phyloP scores from a whole-genome alignment of 1,140 invertebrate genomes.

The Bombus picipes region DNA sequence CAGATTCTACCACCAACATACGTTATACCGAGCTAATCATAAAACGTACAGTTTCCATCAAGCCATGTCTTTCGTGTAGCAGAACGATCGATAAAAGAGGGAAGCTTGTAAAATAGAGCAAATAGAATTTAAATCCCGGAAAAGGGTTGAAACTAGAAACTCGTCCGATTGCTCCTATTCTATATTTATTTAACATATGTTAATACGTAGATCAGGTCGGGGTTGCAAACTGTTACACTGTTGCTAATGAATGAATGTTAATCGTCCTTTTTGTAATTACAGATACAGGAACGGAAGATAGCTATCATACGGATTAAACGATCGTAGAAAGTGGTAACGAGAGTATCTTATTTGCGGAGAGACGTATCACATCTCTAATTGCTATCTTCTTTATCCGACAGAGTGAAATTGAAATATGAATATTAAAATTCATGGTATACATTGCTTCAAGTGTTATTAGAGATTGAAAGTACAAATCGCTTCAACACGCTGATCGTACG shows the following conservation, averaged over 20 bases:
- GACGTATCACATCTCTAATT: not conserved
- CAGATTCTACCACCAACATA: conserved; percentile 45
- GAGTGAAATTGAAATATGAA: not conserved
- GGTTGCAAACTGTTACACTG: not conserved
- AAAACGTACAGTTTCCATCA: not conserved
- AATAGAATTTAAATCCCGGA: conserved; percentile 5
- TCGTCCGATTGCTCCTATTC: not conserved
- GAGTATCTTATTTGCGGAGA: not conserved
- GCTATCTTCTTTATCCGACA: not conserved
- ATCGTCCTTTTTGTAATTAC: conserved; percentile 37
- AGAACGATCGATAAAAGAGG: conserved; percentile 39
- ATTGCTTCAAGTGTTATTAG: not conserved
- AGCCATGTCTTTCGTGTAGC: not conserved
- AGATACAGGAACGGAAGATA: not conserved
- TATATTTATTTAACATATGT: too few species aligned
- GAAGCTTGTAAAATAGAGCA: not conserved
- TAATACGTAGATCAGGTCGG: not conserved
- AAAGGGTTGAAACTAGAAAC: not conserved
- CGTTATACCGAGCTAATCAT: conserved; percentile 19
- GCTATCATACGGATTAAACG: conserved; percentile 15
- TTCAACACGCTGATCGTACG: not conserved
- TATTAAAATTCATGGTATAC: not conserved
- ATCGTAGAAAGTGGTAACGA: conserved; percentile 34
- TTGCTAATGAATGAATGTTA: conserved; percentile 40
- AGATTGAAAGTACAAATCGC: not conserved